Evolutionary conservation across 2,888 invertebrate genomes (phyloP).

Genomic region (Dorcus hopei): DNA sequence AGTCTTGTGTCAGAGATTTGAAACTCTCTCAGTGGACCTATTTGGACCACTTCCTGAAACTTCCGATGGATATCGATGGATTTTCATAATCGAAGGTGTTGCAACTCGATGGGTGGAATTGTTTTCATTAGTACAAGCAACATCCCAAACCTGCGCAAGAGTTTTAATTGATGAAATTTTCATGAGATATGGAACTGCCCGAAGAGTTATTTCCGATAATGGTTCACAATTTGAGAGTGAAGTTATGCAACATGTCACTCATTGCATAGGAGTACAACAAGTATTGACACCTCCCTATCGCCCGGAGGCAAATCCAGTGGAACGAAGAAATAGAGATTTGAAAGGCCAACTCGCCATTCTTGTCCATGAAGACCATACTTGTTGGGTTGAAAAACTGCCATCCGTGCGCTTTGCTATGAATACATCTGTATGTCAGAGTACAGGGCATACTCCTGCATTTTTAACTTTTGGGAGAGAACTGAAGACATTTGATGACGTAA

Average conservation of each 20-base stretch:
- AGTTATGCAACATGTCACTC: constrained; percentile 30
- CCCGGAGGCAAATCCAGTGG: constrained; percentile 34
- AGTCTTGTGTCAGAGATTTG: constrained; percentile 24
- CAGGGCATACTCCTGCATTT: not conserved
- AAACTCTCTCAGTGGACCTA: constrained; percentile 30
- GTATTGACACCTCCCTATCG: constrained; percentile 32
- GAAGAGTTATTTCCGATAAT: constrained; percentile 25
- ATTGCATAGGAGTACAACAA: constrained; percentile 26
- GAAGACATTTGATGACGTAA: not conserved
- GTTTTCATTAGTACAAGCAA: constrained; percentile 33
- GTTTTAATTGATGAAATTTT: constrained; percentile 36
- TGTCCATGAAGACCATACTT: no score
- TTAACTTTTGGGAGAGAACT: not conserved
- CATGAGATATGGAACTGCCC: constrained; percentile 32
- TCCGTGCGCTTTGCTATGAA: no score
- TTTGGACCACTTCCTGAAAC: constrained; percentile 31
- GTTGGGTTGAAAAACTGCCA: no score
- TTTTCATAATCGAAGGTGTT: constrained; percentile 14
- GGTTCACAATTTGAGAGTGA: constrained; percentile 27
- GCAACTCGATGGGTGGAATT: constrained; percentile 35
- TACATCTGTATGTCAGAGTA: no score
- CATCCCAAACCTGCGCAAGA: not conserved
- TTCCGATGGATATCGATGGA: constrained; percentile 18
- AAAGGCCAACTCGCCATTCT: no score
- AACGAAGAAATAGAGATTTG: constrained; percentile 27